Base-by-base conservation (phyloP, 2,888 invertebrate species). In the Nebria salina region DNA sequence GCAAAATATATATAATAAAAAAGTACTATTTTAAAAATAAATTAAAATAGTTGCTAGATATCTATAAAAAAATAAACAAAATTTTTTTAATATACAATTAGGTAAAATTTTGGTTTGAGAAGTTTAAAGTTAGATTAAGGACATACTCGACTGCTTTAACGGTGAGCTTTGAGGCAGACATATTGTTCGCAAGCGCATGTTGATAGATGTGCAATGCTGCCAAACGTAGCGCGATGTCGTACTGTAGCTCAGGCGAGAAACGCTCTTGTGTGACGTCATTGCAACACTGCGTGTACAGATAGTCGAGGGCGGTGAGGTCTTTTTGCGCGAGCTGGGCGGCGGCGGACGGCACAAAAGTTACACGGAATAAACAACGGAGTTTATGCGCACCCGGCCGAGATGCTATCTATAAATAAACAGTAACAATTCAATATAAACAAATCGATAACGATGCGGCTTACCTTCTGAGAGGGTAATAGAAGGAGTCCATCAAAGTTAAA, bases 211-310 rank as follows among this genome's bases (percentile, higher is more conserved):
- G 97, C 77, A 98, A 89, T 0, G 97, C 97, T 0, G 97, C 96
- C 85, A 98, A 89, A 75, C 97, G 91, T 82, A 98, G 88, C 26
- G 97, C 96, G 25, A 95, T 94, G 85, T 98, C 97, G 68, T 96
- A 95, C 86, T 95, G 94, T 84, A 98, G 91, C 87, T 98, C 97
- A 0, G 96, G 96, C 0, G 97, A 94, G 88, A 97, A 97, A 82
- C 97, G 89, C 86, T 97, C 97, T 86, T 97, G 95, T 0, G 96
- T 95, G 13, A 98, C 97, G 89, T 98, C 98, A 87, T 97, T 97
- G 88, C 97, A 97, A 89, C 97, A 97, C 90, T 97, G 97, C 88
- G 94, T 92, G 89, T 95, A 97, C 64, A 97, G 91, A 89, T 97
- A 97, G 89, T 98, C 97, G 85, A 98, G 92, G 0, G 97, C 95